Conservation (phyloP, 2,797 vertebrate species). For the Amphiprion clarkii region DNA sequence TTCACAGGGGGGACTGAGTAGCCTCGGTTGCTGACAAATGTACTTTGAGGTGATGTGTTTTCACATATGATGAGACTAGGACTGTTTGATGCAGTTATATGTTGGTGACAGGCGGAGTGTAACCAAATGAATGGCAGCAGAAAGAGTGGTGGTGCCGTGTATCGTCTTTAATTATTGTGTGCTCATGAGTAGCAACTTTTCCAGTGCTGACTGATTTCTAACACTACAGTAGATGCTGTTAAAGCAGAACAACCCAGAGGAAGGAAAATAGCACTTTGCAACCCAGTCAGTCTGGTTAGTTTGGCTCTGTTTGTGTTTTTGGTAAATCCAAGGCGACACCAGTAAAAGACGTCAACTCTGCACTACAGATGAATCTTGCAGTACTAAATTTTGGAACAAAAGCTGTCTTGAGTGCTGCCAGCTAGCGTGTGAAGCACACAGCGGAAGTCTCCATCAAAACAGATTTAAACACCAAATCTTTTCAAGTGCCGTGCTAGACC, state of each 20-base stretch:
- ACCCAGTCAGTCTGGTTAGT: neutral
- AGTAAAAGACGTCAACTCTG: neutral
- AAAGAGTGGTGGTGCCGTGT: constrained; percentile 11
- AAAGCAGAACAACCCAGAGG: constrained; percentile 1
- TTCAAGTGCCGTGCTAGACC: constrained; percentile 32
- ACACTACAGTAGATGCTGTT: constrained; percentile 27
- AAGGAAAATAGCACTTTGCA: constrained; percentile 17
- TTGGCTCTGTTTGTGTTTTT: neutral
- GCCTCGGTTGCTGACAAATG: neutral
- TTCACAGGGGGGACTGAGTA: neutral
- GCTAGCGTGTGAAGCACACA: constrained; percentile 11
- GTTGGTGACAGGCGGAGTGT: neutral
- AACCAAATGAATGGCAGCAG: constrained; percentile 1
- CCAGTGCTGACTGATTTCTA: constrained; percentile 34
- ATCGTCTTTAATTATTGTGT: constrained; percentile 37
- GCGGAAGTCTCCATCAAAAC: constrained; percentile 46
- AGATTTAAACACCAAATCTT: constrained; percentile 58
- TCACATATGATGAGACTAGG: neutral
- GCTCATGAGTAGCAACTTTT: constrained; percentile 17
- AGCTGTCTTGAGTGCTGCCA: constrained; percentile 36
- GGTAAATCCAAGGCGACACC: constrained; percentile 23
- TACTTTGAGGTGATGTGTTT: neutral
- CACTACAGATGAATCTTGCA: constrained; percentile 21
- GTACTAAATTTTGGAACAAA: constrained; percentile 37
- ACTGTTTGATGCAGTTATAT: constrained; percentile 4